phyloP scores from a whole-genome alignment of 2,888 invertebrate species.

The Eristalis tenax region DNA sequence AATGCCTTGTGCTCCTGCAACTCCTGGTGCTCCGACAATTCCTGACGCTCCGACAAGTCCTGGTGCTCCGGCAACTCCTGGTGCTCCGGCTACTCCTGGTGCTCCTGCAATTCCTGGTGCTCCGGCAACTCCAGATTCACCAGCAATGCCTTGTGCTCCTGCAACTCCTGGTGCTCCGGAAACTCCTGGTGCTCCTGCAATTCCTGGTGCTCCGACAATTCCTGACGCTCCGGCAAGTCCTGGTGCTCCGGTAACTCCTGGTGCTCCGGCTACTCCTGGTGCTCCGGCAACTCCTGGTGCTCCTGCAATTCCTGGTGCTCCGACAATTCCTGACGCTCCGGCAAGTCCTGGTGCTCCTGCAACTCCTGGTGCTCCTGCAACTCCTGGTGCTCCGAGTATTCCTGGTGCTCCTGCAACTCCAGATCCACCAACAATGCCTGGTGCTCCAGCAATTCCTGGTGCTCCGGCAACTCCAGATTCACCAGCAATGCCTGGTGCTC shows the following conservation, averaged over 20 bases:
- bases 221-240: not conserved
- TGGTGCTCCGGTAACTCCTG: not conserved
- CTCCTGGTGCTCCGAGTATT: not conserved
- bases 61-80: not conserved
- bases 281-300: not conserved
- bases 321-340: no score
- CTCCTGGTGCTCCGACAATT: not conserved
- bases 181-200: not conserved
- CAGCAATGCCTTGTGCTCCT: not conserved
- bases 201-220: not conserved
- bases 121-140: not conserved
- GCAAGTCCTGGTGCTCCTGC: not conserved
- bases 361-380: not conserved
- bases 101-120: not conserved
- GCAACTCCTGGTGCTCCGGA: not conserved
- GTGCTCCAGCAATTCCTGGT: conserved; percentile 63
- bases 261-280: not conserved
- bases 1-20: not conserved
- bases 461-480: conserved; percentile 51
- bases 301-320: not conserved
- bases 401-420: not conserved
- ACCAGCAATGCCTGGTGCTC: conserved; percentile 9
- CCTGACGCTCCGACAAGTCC: not conserved
- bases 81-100: not conserved
- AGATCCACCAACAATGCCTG: not conserved